Evolutionary conservation across 2,888 invertebrate genomes (phyloP), one percentile per base, ranked within the genome.

Genomic region (Lomographa bimaculata): DNA sequence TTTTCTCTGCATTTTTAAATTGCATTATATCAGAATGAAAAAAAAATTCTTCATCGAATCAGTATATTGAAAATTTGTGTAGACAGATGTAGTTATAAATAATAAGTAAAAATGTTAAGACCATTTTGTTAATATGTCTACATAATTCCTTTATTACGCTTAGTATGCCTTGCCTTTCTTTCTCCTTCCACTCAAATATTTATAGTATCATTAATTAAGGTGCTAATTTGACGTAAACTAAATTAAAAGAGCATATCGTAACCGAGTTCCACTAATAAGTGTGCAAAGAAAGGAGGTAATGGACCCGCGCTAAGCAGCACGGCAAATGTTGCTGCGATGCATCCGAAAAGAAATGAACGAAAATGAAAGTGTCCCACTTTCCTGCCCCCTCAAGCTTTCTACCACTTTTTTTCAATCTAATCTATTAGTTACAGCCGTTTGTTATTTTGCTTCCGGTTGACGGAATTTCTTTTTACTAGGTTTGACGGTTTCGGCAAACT

Each of bases 311-410:
- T 79, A 79, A 79, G 75, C 77, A 73, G 73, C 71, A 65, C 71
- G 66, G 74, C 71, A 79, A 81, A 79, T 74, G 75, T 70, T 72
- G 36, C 36, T 32, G 42, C 68, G 70, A 66, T 82, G 82, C 82
- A 86, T 84, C 83, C 78, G 78, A 87, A 86, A 86, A 86, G 83
- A 86, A 86, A 85, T 80, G 78, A 86, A 86, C 80, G 89, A 89
- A 84, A 89, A 85, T 81, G 89, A 87, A 87, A 89, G 87, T 89
- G 85, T 66, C 87, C 87, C 56, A 86, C 79, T 75, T 87, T 61
- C 64, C 54, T 66, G 68, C 56, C 60, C 71, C 65, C 71, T 64
- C 69, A 56, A 72, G 72, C 82, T 86, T 85, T 86, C 85, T 81
- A 82, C 79, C 68, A 67, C 2, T 68, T 79, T 81, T 81, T 79